A percentile compares a stretch with the other conserved stretches of the same genome.
Evolutionary conservation across 2,113 vertebrate species (phyloP).

Genomic region (Coryphaenoides rupestris): DNA sequence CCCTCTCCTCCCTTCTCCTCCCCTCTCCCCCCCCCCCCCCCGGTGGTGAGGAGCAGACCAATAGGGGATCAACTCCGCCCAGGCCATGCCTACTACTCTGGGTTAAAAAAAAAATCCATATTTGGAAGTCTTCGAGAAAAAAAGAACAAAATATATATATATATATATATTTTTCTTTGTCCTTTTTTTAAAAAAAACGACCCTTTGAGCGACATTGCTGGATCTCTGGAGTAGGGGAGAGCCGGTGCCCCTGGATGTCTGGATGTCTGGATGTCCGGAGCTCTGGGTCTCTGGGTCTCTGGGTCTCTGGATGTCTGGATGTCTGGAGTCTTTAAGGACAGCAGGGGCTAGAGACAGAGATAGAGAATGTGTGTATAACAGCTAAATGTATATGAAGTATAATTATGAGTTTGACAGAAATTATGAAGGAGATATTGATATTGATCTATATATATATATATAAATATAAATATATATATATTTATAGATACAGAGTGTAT

Average conservation of each 20-base stretch:
- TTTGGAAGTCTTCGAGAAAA: conserved; percentile 70
- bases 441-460: no score
- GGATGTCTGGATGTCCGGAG: no score
- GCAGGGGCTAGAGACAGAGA: conserved; percentile 84
- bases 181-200: conserved; percentile 66
- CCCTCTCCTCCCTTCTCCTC: neutral
- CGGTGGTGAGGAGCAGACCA: conserved; percentile 89
- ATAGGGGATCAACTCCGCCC: conserved; percentile 76
- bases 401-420: conserved; percentile 70
- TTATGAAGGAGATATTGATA: conserved; percentile 36
- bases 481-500: conserved; percentile 70
- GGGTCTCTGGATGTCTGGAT: conserved; percentile 81
- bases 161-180: conserved; percentile 12
- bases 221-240: no score
- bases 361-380: conserved; percentile 94
- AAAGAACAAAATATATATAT: conserved; percentile 33
- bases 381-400: conserved; percentile 75
- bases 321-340: conserved; percentile 80
- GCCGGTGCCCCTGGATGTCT: no score
- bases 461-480: conserved; percentile 34
- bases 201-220: conserved; percentile 86
- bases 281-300: no score
- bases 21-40: conserved; percentile 17
- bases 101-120: conserved; percentile 86
- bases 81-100: conserved; percentile 80